Percentiles rank a stretch among this genome's conserved stretches.
Conservation (phyloP, 2,888 invertebrate species). For the Drosophila paranaensis region DNA sequence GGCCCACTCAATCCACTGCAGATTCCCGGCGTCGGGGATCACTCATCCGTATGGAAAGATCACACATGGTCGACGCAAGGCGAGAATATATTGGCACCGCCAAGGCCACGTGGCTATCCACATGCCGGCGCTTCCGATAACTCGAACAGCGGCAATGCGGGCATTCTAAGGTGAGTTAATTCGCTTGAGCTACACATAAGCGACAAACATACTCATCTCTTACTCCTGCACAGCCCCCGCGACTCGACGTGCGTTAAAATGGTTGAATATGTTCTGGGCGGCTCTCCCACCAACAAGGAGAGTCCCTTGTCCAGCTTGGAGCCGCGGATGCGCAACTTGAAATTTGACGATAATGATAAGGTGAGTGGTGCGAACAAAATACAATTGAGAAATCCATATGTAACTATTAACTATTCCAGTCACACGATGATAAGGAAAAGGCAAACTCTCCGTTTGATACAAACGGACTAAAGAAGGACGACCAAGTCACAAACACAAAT, state of each 20-base stretch:
- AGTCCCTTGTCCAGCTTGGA: conserved; percentile 86
- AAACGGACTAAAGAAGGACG: conserved; percentile 85
- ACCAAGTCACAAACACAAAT: conserved; percentile 86
- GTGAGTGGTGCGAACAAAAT: conserved; percentile 61
- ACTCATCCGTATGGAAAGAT: conserved; percentile 95
- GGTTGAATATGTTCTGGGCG: conserved; percentile 98
- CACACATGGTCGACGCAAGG: conserved; percentile 97
- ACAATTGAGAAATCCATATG: no score
- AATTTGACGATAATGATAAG: conserved; percentile 86
- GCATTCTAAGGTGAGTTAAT: conserved; percentile 82
- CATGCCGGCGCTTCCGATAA: conserved; percentile 86
- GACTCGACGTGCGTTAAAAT: conserved; percentile 97
- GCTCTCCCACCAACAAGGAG: conserved; percentile 93
- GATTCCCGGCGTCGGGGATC: conserved; percentile 87
- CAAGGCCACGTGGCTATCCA: conserved; percentile 88
- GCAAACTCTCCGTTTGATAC: conserved; percentile 86
- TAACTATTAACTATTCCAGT: conserved; percentile 61
- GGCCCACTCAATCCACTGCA: conserved; percentile 91
- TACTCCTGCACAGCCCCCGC: conserved; percentile 88
- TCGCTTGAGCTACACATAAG: no score
- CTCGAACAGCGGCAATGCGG: conserved; percentile 85
- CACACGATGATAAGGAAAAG: conserved; percentile 86
- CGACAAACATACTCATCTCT: conserved; percentile 8
- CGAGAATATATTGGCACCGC: conserved; percentile 91
- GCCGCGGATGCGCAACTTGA: conserved; percentile 88